Percentiles rank a stretch among this genome's conserved stretches.
Evolutionary conservation across 2,888 invertebrate genomes (phyloP).

Genomic region (Adelognathus sp.): DNA sequence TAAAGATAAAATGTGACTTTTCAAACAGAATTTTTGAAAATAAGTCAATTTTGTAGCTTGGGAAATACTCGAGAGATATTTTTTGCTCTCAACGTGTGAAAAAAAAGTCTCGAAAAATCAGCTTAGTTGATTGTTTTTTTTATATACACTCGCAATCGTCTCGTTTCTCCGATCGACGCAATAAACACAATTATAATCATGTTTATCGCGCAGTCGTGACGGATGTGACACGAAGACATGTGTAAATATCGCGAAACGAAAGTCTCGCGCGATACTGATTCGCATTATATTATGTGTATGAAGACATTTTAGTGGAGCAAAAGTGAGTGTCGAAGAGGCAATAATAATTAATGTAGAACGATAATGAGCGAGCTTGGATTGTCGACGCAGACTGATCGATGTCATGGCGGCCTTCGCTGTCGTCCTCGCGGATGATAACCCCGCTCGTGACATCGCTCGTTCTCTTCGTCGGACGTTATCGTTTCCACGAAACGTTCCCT

Average conservation of each 20-base stretch:
- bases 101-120: neutral
- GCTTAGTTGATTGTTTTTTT: neutral
- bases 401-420: constrained; percentile 77
- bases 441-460: constrained; percentile 73
- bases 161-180: neutral
- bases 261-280: neutral
- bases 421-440: constrained; percentile 77
- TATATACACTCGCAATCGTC: neutral
- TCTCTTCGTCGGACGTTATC: constrained; percentile 65
- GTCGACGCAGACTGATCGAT: constrained; percentile 80
- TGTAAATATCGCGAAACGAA: neutral
- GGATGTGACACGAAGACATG: constrained; percentile 37
- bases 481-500: constrained; percentile 71
- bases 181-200: constrained; percentile 28
- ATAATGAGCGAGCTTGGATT: constrained; percentile 68
- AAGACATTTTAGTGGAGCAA: constrained; percentile 52
- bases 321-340: constrained; percentile 78
- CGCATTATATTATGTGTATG: neutral
- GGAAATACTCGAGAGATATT: no score
- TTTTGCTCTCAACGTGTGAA: neutral
- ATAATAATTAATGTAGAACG: constrained; percentile 80
- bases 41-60: no score
- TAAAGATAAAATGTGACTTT: no score
- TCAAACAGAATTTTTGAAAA: no score
- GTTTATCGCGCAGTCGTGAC: constrained; percentile 29